Percentiles rank a stretch among this genome's conserved stretches.
Conservation (phyloP, 2,113 vertebrate genomes). For the Vulpes vulpes region DNA sequence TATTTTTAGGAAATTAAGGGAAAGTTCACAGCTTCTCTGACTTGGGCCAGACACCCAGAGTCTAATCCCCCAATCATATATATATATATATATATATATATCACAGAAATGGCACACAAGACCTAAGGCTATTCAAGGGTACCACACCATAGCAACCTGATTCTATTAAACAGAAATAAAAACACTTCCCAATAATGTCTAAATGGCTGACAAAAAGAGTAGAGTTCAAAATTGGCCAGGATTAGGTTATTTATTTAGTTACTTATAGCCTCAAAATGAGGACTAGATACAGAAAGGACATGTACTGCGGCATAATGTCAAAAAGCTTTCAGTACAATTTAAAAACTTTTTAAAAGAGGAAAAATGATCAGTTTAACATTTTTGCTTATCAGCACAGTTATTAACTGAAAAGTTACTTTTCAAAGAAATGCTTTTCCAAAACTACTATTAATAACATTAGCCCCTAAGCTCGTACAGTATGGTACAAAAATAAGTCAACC, state of each 20-base stretch:
- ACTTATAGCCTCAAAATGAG: not conserved
- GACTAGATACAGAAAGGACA: not conserved
- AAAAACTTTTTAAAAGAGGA: not conserved
- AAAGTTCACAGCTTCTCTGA: not conserved
- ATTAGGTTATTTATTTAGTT: not conserved
- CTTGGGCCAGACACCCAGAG: not conserved
- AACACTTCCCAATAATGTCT: not conserved
- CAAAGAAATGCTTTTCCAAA: not conserved
- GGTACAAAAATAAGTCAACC: not conserved
- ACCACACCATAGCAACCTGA: not conserved
- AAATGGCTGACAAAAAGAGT: not conserved
- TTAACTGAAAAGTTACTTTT: not conserved
- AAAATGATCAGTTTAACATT: not conserved
- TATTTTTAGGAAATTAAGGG: slow-evolving; percentile 63
- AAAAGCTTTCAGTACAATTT: not conserved
- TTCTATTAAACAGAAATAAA: not conserved
- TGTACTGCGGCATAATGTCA: not conserved
- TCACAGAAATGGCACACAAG: not conserved
- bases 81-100: no score
- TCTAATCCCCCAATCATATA: not conserved
- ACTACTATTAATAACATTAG: not conserved
- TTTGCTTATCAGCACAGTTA: not conserved
- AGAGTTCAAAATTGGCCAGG: not conserved
- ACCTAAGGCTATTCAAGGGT: not conserved
- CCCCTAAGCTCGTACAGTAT: no score